Evolutionary conservation across 1,140 invertebrate genomes (phyloP).

Genomic region (Drosophila teissieri): DNA sequence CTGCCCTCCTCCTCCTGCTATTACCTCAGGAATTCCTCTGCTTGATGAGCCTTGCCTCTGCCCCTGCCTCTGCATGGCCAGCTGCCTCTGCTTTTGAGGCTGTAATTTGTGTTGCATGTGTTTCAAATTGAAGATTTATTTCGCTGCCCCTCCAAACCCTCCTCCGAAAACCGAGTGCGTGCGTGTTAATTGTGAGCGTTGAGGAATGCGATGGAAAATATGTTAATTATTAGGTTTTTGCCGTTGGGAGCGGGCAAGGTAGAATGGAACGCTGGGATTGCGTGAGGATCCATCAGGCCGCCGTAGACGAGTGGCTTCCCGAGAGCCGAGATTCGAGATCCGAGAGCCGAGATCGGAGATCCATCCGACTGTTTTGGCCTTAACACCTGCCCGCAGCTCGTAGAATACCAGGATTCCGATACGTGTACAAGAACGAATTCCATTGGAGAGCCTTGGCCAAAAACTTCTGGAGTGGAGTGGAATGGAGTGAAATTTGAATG

Average conservation of each 20-base stretch:
- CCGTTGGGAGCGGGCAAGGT: conserved; percentile 45
- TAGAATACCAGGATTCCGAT: conserved; percentile 3
- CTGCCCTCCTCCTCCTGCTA: conserved; percentile 15
- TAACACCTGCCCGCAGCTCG: conserved; percentile 62
- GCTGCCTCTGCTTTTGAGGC: conserved; percentile 53
- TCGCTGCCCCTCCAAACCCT: conserved; percentile 33
- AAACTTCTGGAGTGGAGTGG: conserved; percentile 20
- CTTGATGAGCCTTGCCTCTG: conserved; percentile 67
- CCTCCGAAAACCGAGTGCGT: conserved; percentile 46
- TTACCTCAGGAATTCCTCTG: conserved; percentile 48
- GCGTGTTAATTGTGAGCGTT: conserved; percentile 82
- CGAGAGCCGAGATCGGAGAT: too few species aligned
- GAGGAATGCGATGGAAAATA: conserved; percentile 82
- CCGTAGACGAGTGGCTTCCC: conserved; percentile 15
- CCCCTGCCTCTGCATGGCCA: conserved; percentile 13
- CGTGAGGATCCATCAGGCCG: conserved; percentile 52
- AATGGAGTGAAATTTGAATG: conserved; percentile 71
- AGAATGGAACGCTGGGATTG: conserved; percentile 29
- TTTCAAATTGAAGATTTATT: conserved; percentile 84
- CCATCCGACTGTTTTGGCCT: conserved; percentile 16
- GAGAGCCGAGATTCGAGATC: not conserved
- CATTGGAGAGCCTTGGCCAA: conserved; percentile 12
- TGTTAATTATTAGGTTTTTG: conserved; percentile 81
- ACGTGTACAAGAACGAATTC: conserved; percentile 20
- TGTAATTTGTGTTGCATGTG: conserved; percentile 83